Evolutionary conservation across 2,888 invertebrate species (phyloP).

Genomic region (Platycnemis pennipes): DNA sequence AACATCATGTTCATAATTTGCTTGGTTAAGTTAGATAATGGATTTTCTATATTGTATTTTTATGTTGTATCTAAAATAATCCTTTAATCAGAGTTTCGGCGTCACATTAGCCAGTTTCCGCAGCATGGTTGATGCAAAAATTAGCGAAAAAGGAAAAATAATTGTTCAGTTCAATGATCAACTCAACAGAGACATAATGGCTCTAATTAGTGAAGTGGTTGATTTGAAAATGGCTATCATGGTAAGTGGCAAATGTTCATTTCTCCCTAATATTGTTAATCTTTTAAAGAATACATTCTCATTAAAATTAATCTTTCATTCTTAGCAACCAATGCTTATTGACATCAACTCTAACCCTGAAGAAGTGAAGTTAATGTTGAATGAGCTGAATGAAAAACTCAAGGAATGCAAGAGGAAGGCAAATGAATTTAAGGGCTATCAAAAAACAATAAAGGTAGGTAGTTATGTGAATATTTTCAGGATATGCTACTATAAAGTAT

Average conservation of each 20-base stretch:
- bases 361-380: conserved; percentile 84
- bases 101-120: conserved; percentile 84
- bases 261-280: background rate
- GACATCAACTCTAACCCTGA: conserved; percentile 87
- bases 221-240: conserved; percentile 86
- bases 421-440: conserved; percentile 88
- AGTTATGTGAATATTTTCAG: too few species aligned
- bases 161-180: conserved; percentile 86
- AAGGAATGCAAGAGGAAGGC: conserved; percentile 85
- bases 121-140: conserved; percentile 85
- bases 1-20: background rate
- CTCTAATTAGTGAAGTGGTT: conserved; percentile 87
- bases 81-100: conserved; percentile 80
- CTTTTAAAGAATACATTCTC: background rate
- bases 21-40: too few species aligned
- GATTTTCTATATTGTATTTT: background rate
- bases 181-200: conserved; percentile 89
- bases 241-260: conserved; percentile 79
- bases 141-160: conserved; percentile 86
- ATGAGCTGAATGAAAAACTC: conserved; percentile 84
- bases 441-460: conserved; percentile 92
- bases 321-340: conserved; percentile 87
- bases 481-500: too few species aligned
- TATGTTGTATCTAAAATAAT: background rate
- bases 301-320: background rate